phyloP scores from a whole-genome alignment of 2,113 vertebrate species.

The Alethe castanea region DNA sequence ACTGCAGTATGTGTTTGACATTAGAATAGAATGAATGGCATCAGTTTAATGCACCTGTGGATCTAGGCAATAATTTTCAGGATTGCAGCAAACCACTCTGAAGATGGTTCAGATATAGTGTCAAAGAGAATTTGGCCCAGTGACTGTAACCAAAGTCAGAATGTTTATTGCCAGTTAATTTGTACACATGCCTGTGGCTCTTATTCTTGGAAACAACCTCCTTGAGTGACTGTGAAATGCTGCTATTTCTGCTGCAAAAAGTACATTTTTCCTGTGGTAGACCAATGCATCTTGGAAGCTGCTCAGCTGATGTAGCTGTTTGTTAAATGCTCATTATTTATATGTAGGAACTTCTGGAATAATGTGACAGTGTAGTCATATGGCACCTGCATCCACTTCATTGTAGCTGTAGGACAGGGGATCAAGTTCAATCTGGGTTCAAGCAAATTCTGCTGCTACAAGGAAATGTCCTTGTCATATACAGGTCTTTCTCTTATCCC shows the following conservation, averaged over 20 bases:
- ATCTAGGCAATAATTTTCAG: background rate
- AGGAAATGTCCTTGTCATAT: background rate
- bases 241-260: slow-evolving; percentile 45
- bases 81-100: background rate
- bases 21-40: background rate
- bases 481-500: background rate
- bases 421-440: background rate
- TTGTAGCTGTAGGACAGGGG: background rate
- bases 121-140: background rate
- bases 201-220: slow-evolving; percentile 35
- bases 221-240: slow-evolving; percentile 1
- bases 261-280: slow-evolving; percentile 1
- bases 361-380: background rate
- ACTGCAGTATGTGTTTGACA: background rate
- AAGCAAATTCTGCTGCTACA: background rate
- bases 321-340: background rate
- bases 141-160: slow-evolving; percentile 14
- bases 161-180: slow-evolving; percentile 43
- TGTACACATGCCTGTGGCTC: slow-evolving; percentile 49
- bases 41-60: slow-evolving; percentile 16
- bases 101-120: background rate
- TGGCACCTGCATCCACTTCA: background rate
- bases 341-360: background rate
- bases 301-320: background rate
- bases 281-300: slow-evolving; percentile 12